Evolutionary conservation across 2,113 vertebrate species (phyloP).

Genomic region (Corythaeola cristata): DNA sequence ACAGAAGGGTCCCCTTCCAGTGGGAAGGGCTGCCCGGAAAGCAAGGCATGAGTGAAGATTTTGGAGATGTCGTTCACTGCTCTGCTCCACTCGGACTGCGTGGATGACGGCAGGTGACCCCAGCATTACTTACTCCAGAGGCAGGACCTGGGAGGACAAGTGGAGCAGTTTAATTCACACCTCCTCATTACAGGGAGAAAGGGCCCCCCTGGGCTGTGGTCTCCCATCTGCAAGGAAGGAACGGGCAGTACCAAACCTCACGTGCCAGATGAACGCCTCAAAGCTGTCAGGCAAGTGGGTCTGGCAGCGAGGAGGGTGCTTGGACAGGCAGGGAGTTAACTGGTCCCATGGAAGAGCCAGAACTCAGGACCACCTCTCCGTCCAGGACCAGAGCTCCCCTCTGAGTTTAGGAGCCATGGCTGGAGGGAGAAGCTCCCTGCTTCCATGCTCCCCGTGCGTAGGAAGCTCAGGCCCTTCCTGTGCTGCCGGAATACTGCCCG

Average conservation of each 20-base stretch:
- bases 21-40: neutral
- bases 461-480: neutral
- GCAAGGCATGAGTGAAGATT: neutral
- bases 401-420: rapidly evolving
- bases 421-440: neutral
- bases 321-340: neutral
- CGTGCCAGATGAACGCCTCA: rapidly evolving
- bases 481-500: neutral
- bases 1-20: neutral
- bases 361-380: neutral
- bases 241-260: neutral
- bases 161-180: neutral
- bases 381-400: neutral
- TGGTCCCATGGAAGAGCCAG: neutral
- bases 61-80: neutral
- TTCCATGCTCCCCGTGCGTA: neutral
- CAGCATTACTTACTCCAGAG: neutral
- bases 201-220: neutral
- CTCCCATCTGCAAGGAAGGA: neutral
- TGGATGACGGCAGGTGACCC: neutral
- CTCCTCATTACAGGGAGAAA: neutral
- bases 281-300: neutral
- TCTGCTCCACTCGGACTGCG: neutral
- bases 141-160: neutral
- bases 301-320: neutral